Evolutionary conservation across 1,140 invertebrate species (phyloP).

Genomic region (Homarus americanus): DNA sequence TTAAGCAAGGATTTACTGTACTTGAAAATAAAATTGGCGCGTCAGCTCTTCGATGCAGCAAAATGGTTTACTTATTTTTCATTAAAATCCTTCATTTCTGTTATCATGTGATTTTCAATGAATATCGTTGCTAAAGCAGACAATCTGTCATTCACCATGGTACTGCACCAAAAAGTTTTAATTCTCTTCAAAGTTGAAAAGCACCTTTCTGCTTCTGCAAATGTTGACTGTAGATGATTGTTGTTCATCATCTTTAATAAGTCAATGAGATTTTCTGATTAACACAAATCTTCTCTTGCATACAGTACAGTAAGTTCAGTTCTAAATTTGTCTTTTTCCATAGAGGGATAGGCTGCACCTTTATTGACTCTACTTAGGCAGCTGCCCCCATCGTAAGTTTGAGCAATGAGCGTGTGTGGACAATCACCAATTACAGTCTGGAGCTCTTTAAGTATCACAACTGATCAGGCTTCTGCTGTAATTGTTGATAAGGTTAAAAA

Average conservation of each 20-base stretch:
- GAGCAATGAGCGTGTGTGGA: too few relatives aligned
- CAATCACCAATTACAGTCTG: too few relatives aligned
- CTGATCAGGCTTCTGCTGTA: too few relatives aligned
- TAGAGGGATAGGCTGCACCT: conserved; percentile 57
- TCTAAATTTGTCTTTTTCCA: conserved; percentile 62
- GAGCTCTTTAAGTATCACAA: too few relatives aligned
- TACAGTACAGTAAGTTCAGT: conserved; percentile 47
- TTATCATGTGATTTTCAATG: conserved; percentile 27
- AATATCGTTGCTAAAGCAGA: conserved; percentile 51
- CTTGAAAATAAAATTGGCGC: conserved; percentile 45
- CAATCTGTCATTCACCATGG: neutral
- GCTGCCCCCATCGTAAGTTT: too few relatives aligned
- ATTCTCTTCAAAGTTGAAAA: conserved; percentile 44
- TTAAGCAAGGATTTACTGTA: too few relatives aligned
- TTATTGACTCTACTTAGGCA: too few relatives aligned
- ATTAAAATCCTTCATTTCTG: conserved; percentile 52
- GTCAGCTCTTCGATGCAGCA: conserved; percentile 29
- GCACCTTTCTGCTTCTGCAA: conserved; percentile 32
- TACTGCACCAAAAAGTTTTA: conserved; percentile 47
- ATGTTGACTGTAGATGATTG: neutral
- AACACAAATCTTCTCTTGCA: conserved; percentile 52
- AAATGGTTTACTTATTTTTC: conserved; percentile 49
- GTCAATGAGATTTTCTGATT: conserved; percentile 39
- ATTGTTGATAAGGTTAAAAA: too few relatives aligned
- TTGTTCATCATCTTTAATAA: conserved; percentile 40